Percentiles rank a stretch among this genome's conserved stretches.
Evolutionary conservation across 2,113 vertebrate genomes (phyloP).

Genomic region (Rousettus leschenaultii): DNA sequence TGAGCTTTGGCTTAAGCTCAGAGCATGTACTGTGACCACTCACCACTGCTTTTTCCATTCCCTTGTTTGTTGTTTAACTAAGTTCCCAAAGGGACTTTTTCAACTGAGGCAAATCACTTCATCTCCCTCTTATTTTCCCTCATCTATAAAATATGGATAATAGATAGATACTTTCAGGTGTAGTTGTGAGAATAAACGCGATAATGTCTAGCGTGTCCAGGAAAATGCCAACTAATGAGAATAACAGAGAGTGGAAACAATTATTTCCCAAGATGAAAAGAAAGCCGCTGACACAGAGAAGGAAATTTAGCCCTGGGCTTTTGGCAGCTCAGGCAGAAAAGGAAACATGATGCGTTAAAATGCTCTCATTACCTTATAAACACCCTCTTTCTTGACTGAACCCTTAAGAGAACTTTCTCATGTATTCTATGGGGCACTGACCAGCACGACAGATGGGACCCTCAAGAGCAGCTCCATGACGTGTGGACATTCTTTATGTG

Average conservation of each 20-base stretch:
- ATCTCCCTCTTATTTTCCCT: not conserved
- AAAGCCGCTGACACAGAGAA: not conserved
- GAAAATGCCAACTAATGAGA: not conserved
- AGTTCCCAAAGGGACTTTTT: not conserved
- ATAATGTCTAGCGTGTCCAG: not conserved
- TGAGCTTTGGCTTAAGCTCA: not conserved
- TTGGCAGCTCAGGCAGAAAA: not conserved
- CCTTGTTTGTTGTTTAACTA: not conserved
- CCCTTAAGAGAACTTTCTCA: not conserved
- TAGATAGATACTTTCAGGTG: not conserved
- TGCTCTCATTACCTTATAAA: not conserved
- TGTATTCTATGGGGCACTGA: not conserved
- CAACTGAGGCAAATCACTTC: not conserved
- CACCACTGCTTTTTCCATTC: not conserved
- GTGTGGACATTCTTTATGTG: not conserved
- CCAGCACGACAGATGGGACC: not conserved
- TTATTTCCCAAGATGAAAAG: conserved; percentile 9
- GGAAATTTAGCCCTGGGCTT: not conserved
- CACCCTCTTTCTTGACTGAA: not conserved
- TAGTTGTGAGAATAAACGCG: not conserved
- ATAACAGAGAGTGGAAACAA: not conserved
- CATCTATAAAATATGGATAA: not conserved
- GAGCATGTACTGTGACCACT: not conserved
- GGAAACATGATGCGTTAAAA: not conserved
- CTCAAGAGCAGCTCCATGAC: not conserved